phyloP scores from a whole-genome alignment of 2,113 vertebrate species.

The Orientallactaga bullata region DNA sequence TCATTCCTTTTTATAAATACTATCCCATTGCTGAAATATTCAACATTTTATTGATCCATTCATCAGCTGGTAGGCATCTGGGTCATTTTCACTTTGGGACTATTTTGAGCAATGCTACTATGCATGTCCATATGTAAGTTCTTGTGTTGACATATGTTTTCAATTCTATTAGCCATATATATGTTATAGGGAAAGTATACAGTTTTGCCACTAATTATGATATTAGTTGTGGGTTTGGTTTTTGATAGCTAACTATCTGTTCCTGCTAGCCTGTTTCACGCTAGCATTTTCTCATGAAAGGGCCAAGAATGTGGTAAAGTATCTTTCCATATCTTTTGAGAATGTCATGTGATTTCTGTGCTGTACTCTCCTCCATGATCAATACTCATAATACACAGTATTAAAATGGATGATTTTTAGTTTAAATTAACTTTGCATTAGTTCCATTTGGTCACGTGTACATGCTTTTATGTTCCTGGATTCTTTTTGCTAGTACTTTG shows the following conservation, averaged over 20 bases:
- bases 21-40: background rate
- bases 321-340: too few species aligned
- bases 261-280: background rate
- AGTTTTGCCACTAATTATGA: background rate
- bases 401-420: background rate
- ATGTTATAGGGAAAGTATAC: background rate
- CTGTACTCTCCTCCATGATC: too few species aligned
- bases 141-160: background rate
- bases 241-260: background rate
- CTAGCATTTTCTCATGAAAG: background rate
- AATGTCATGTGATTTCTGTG: too few species aligned
- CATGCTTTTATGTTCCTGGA: background rate
- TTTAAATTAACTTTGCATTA: slow-evolving; percentile 25
- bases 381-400: too few species aligned
- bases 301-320: background rate
- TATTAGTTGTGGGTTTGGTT: background rate
- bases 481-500: too few species aligned
- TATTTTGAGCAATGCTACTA: background rate
- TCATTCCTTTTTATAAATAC: background rate
- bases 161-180: background rate
- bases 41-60: background rate
- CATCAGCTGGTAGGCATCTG: background rate
- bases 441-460: background rate
- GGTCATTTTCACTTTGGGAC: background rate
- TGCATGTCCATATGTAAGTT: background rate